These are phyloP conservation scores for Oryzias melastigma DNA, from an alignment of 2,113 vertebrate species.

Conservation along the genomic window DNA sequence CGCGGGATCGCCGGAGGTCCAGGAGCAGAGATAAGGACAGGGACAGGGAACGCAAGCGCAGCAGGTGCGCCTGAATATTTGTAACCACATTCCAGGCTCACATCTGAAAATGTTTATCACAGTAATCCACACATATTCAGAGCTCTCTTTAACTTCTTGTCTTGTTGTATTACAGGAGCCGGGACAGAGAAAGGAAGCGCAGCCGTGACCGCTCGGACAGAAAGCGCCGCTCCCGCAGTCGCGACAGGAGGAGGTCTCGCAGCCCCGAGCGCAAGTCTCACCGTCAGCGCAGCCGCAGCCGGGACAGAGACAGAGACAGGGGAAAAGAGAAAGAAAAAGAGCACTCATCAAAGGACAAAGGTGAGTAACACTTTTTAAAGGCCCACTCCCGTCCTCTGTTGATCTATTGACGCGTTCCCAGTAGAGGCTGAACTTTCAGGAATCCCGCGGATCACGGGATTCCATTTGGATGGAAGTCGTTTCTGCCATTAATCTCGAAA, in stretches of 20 bases:
- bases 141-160: background rate
- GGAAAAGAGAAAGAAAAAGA: slow-evolving; percentile 81
- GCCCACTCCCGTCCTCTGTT: too few relatives aligned
- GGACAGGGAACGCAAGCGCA: slow-evolving; percentile 87
- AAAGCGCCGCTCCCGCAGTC: slow-evolving; percentile 92
- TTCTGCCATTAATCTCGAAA: too few relatives aligned
- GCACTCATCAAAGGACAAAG: slow-evolving; percentile 94
- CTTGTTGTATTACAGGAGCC: slow-evolving; percentile 66
- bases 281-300: slow-evolving; percentile 92
- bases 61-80: slow-evolving; percentile 79
- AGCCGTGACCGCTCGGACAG: slow-evolving; percentile 87
- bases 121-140: background rate
- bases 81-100: background rate
- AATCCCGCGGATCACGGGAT: too few relatives aligned
- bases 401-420: too few relatives aligned
- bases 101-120: too few relatives aligned
- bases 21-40: slow-evolving; percentile 89
- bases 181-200: slow-evolving; percentile 82
- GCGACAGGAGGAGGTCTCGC: slow-evolving; percentile 88
- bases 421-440: too few relatives aligned
- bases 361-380: slow-evolving; percentile 58
- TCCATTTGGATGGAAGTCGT: too few relatives aligned
- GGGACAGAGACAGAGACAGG: slow-evolving; percentile 83
- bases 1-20: slow-evolving; percentile 91
- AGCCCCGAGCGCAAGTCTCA: slow-evolving; percentile 92